A percentile compares a stretch with the other conserved stretches of the same genome.
phyloP scores from a whole-genome alignment of 2,113 vertebrate species.

The Laticauda laticaudata region DNA sequence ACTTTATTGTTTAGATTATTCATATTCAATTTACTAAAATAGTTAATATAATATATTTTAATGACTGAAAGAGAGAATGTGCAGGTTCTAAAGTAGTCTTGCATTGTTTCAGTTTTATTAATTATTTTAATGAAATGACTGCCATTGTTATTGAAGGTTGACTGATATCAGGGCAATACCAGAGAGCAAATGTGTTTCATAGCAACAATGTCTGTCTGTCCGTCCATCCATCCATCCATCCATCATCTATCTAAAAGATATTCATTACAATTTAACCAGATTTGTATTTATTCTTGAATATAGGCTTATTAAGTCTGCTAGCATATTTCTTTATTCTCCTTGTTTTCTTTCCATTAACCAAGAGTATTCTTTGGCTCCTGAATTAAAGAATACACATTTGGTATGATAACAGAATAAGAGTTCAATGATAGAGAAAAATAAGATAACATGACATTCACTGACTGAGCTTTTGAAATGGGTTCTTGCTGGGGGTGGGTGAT shows the following conservation, averaged over 20 bases:
- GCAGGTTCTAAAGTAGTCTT: conserved; percentile 3
- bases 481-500: background rate
- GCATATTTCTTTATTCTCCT: background rate
- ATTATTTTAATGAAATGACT: conserved; percentile 29
- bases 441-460: background rate
- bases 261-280: too few species aligned
- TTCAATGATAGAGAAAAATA: background rate
- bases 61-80: background rate
- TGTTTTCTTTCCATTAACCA: background rate
- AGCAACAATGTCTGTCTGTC: accelerated
- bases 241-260: too few species aligned
- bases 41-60: conserved; percentile 34
- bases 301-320: background rate
- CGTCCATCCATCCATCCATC: too few species aligned
- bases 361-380: background rate
- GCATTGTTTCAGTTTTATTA: conserved; percentile 22
- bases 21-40: conserved; percentile 34
- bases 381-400: background rate
- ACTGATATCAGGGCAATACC: background rate
- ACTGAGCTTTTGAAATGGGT: background rate
- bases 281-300: background rate
- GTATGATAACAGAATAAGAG: background rate
- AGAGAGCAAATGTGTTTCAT: background rate
- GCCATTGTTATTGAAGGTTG: background rate
- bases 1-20: conserved; percentile 47